These are phyloP conservation scores for Symphodus melops DNA, from an alignment of 2,113 vertebrate species.

Conservation along the genomic window DNA sequence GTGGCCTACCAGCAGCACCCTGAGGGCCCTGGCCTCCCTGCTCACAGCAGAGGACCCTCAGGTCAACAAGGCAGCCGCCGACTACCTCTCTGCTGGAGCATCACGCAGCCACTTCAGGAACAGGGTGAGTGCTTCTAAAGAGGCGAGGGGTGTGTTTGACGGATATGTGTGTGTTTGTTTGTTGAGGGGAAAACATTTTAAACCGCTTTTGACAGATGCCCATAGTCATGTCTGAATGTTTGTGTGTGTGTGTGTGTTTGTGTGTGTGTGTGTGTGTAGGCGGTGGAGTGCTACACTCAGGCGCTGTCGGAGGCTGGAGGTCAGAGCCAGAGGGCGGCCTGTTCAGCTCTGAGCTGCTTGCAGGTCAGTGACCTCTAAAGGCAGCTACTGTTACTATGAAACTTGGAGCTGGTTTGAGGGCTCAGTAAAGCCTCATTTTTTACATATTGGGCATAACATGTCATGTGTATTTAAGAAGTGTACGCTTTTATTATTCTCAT, in stretches of 20 bases:
- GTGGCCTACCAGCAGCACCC: slow-evolving; percentile 84
- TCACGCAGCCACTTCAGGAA: slow-evolving; percentile 87
- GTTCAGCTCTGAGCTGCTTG: slow-evolving; percentile 90
- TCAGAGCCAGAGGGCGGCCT: slow-evolving; percentile 90
- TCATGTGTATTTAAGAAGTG: too few species aligned
- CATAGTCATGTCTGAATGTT: slow-evolving; percentile 11
- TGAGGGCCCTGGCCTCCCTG: slow-evolving; percentile 88
- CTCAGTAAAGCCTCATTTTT: neutral
- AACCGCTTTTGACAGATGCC: slow-evolving; percentile 64
- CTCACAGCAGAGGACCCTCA: slow-evolving; percentile 85
- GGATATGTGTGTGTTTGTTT: slow-evolving; percentile 2
- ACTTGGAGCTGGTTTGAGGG: neutral
- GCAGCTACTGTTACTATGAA: neutral
- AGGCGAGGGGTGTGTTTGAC: neutral
- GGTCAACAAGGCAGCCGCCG: slow-evolving; percentile 84
- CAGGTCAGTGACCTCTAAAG: slow-evolving; percentile 83
- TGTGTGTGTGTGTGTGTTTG: slow-evolving; percentile 24
- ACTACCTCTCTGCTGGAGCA: slow-evolving; percentile 86
- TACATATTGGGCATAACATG: neutral
- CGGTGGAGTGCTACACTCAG: slow-evolving; percentile 92
- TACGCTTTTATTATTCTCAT: too few species aligned
- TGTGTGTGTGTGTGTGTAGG: slow-evolving; percentile 78
- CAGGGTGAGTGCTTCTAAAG: slow-evolving; percentile 83
- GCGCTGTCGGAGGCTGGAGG: slow-evolving; percentile 88
- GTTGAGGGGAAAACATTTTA: neutral